Percentiles rank a stretch among this genome's conserved stretches.
These are phyloP conservation scores for Eptesicus fuscus DNA, from an alignment of 2,113 vertebrate species.

Conservation along the genomic window DNA sequence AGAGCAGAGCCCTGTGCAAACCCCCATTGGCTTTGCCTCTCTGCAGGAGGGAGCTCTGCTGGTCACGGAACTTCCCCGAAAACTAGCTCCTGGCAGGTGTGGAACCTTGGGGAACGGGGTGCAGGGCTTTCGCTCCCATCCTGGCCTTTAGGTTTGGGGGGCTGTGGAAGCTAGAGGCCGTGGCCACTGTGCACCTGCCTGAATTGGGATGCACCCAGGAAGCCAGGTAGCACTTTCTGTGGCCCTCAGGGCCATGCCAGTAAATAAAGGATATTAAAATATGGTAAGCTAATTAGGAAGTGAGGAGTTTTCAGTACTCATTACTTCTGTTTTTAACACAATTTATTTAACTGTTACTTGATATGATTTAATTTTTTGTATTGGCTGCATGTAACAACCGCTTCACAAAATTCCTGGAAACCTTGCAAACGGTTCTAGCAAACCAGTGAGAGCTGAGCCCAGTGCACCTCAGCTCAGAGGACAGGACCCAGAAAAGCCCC, in stretches of 20 bases:
- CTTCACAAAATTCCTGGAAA: background rate
- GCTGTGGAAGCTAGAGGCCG: no score
- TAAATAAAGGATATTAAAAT: background rate
- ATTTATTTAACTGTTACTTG: background rate
- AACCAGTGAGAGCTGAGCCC: background rate
- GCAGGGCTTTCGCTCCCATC: background rate
- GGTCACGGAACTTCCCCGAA: fast-evolving
- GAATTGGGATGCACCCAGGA: background rate
- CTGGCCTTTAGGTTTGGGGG: background rate
- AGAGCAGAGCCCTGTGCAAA: background rate
- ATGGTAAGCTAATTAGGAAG: background rate
- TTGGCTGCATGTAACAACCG: background rate
- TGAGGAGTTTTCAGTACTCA: background rate
- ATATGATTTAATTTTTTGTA: background rate
- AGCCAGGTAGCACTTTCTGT: background rate
- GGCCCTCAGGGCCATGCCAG: background rate
- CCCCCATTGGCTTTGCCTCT: fast-evolving
- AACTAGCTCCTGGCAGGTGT: background rate
- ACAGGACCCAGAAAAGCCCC: background rate
- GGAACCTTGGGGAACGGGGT: background rate
- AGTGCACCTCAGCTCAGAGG: background rate
- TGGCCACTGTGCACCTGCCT: background rate
- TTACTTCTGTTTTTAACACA: background rate
- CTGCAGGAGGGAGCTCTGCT: background rate
- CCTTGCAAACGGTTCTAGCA: background rate